These are phyloP conservation scores for Rhaphigaster nebulosa DNA, from an alignment of 2,888 invertebrate genomes.

Conservation along the genomic window DNA sequence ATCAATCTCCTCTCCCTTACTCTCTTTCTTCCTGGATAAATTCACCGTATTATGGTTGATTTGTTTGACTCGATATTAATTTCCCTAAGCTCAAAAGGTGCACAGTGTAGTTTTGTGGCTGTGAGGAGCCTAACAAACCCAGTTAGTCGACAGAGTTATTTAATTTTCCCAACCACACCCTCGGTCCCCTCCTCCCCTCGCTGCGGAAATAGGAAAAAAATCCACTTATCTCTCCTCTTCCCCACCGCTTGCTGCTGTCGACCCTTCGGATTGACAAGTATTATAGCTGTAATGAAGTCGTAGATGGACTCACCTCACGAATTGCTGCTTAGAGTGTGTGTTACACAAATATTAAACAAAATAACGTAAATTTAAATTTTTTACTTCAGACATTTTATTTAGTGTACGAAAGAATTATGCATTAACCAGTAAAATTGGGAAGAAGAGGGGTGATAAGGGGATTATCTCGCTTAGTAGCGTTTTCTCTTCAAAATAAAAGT, in stretches of 20 bases:
- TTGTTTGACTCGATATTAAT: background rate
- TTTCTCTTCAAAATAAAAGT: too few relatives aligned
- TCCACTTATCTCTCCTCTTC: background rate
- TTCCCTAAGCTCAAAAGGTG: background rate
- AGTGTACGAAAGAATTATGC: too few relatives aligned
- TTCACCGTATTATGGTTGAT: background rate
- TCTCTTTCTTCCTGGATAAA: background rate
- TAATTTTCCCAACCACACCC: conserved; percentile 28
- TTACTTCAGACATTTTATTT: too few relatives aligned
- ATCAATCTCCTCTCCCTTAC: background rate
- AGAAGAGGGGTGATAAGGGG: too few relatives aligned
- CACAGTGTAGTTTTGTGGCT: background rate
- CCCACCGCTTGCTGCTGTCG: background rate
- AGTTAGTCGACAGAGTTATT: background rate
- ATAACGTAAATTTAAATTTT: too few relatives aligned
- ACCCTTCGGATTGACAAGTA: background rate
- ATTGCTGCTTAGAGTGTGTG: background rate
- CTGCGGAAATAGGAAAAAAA: conserved; percentile 15
- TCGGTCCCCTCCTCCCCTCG: background rate
- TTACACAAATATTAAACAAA: too few relatives aligned
- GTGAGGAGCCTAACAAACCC: background rate
- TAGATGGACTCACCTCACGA: background rate
- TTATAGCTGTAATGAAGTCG: background rate
- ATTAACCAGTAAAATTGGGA: too few relatives aligned
- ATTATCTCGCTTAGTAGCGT: too few relatives aligned